phyloP scores from a whole-genome alignment of 2,888 invertebrate species.

The Philonicus albiceps region DNA sequence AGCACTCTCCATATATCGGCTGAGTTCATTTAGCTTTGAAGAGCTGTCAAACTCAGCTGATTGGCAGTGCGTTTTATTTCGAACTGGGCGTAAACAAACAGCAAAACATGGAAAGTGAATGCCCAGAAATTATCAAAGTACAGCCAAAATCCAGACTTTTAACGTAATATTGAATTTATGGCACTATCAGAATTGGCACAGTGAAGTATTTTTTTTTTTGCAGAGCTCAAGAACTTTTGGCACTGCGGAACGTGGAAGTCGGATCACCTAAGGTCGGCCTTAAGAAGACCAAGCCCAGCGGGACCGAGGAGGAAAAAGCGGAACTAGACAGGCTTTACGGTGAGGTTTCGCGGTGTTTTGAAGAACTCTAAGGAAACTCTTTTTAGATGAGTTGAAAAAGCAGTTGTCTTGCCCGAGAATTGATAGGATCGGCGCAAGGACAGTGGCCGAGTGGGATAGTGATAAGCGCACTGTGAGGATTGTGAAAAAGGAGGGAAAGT shows the following conservation, averaged over 20 bases:
- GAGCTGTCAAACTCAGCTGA: not conserved
- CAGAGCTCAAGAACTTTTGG: conserved; percentile 27
- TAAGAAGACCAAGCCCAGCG: conserved; percentile 27
- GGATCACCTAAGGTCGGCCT: not conserved
- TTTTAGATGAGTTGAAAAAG: conserved; percentile 53
- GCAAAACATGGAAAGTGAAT: not conserved
- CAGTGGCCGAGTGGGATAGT: conserved; percentile 55
- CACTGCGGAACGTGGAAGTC: not conserved
- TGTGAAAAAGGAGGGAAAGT: conserved; percentile 59
- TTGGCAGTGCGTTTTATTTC: not conserved
- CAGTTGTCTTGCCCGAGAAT: conserved; percentile 56
- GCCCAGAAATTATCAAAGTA: not conserved
- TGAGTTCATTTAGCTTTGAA: not conserved
- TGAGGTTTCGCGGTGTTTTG: not conserved
- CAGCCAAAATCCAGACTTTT: not conserved
- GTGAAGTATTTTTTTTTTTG: not conserved
- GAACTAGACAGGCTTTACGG: conserved; percentile 22
- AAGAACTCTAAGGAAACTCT: not conserved
- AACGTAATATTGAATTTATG: not conserved
- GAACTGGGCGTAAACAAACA: conserved; percentile 23
- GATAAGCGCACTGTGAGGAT: conserved; percentile 55
- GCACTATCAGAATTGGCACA: not conserved
- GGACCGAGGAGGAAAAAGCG: conserved; percentile 29
- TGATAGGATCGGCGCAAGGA: conserved; percentile 56
- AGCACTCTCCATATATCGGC: not conserved